Evolutionary conservation across 2,797 vertebrate species (phyloP).

Genomic region (Cryptoblepharus egeriae): DNA sequence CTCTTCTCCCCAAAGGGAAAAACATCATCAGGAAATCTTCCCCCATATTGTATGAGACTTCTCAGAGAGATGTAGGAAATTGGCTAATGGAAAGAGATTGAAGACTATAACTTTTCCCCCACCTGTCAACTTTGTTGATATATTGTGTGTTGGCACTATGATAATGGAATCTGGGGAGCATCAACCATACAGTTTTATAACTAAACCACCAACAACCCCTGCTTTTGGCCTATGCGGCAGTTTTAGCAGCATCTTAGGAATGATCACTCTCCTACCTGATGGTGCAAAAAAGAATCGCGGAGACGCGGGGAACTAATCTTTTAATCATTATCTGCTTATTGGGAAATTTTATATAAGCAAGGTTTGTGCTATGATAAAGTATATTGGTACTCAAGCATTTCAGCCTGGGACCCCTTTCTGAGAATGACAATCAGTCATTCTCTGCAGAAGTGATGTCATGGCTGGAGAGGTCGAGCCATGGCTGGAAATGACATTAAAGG

Average conservation of each 20-base stretch:
- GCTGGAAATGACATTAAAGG: no score
- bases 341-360: slow-evolving; percentile 22
- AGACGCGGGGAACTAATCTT: background rate
- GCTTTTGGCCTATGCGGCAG: slow-evolving; percentile 15
- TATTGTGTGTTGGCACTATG: slow-evolving; percentile 1
- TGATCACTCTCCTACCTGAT: slow-evolving; percentile 20
- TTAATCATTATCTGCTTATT: slow-evolving; percentile 31
- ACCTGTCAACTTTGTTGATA: background rate
- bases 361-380: background rate
- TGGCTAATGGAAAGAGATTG: slow-evolving; percentile 14
- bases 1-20: slow-evolving; percentile 16
- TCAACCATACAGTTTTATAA: slow-evolving; percentile 24
- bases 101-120: slow-evolving; percentile 23
- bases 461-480: no score
- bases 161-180: slow-evolving; percentile 4
- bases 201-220: slow-evolving; percentile 13
- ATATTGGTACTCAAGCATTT: no score
- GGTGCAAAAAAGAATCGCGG: slow-evolving; percentile 11
- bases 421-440: no score
- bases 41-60: slow-evolving; percentile 25
- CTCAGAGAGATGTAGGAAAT: background rate
- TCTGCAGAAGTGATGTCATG: no score
- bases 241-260: slow-evolving; percentile 7
- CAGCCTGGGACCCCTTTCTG: no score
- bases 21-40: background rate